Percentiles rank a stretch among this genome's conserved stretches.
Evolutionary conservation across 2,888 invertebrate genomes (phyloP).

Genomic region (Lepidonotus clava): DNA sequence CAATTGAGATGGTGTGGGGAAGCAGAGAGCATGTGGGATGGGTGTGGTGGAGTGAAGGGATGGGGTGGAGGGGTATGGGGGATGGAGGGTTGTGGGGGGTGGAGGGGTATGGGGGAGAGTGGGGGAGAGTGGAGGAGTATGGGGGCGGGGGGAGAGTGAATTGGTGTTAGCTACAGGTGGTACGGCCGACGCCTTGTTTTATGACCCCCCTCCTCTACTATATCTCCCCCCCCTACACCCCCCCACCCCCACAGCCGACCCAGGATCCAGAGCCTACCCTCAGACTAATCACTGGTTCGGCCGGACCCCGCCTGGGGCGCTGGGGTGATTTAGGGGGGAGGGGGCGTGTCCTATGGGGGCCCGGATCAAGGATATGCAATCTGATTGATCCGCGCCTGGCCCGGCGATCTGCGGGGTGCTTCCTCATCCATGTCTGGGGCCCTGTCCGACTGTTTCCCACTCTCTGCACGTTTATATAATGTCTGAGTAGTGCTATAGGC

Average conservation of each 20-base stretch:
- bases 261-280: constrained; percentile 13
- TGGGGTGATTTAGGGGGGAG: constrained; percentile 31
- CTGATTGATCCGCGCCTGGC: constrained; percentile 17
- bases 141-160: neutral
- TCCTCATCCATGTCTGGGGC: too few species aligned
- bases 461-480: too few species aligned
- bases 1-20: neutral
- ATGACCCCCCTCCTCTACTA: neutral
- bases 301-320: neutral
- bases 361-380: constrained; percentile 34
- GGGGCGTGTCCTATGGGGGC: neutral
- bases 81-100: neutral
- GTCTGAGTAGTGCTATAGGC: too few species aligned
- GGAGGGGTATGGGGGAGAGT: neutral
- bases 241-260: neutral
- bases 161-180: too few species aligned
- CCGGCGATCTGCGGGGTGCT: too few species aligned
- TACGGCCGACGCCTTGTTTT: constrained; percentile 12
- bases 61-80: neutral
- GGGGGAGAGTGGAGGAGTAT: neutral
- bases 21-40: neutral
- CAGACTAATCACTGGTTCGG: constrained; percentile 34
- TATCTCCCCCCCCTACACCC: neutral
- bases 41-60: neutral
- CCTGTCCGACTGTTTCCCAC: too few species aligned